Percentiles rank a stretch among this genome's conserved stretches.
Evolutionary conservation across 2,797 vertebrate species (phyloP).

Genomic region (Gallinago stenura): DNA sequence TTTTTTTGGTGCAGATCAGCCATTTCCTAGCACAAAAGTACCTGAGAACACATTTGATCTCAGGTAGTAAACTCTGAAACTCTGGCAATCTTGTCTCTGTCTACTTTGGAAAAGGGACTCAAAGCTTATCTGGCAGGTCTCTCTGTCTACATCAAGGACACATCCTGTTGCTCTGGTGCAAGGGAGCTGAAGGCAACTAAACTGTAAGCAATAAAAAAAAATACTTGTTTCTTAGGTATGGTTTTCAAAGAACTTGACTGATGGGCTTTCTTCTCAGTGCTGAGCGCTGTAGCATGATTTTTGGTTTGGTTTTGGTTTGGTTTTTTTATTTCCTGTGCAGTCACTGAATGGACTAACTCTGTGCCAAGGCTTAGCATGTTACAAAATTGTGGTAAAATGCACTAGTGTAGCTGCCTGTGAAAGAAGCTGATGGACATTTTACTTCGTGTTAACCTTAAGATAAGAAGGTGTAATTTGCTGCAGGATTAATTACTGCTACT

Average conservation of each 20-base stretch:
- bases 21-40: not conserved
- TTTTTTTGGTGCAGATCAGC: not conserved
- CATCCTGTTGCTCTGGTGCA: not conserved
- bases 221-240: not conserved
- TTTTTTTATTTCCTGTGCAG: not conserved
- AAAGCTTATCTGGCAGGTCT: not conserved
- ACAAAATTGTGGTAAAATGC: not conserved
- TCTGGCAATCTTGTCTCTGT: not conserved
- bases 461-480: constrained; percentile 1
- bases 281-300: not conserved
- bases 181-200: not conserved
- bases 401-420: not conserved
- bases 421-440: constrained; percentile 15
- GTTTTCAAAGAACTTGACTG: not conserved
- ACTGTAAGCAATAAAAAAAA: not conserved
- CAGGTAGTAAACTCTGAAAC: not conserved
- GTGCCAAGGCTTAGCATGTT: not conserved
- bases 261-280: not conserved
- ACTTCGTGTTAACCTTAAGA: constrained; percentile 37
- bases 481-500: not conserved
- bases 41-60: not conserved
- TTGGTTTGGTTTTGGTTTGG: accelerated
- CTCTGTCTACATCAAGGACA: accelerated
- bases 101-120: not conserved
- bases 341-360: not conserved